Percentiles rank a stretch among this genome's conserved stretches.
Evolutionary conservation across 2,888 invertebrate genomes (phyloP).

Genomic region (Stegana nigrithorax): DNA sequence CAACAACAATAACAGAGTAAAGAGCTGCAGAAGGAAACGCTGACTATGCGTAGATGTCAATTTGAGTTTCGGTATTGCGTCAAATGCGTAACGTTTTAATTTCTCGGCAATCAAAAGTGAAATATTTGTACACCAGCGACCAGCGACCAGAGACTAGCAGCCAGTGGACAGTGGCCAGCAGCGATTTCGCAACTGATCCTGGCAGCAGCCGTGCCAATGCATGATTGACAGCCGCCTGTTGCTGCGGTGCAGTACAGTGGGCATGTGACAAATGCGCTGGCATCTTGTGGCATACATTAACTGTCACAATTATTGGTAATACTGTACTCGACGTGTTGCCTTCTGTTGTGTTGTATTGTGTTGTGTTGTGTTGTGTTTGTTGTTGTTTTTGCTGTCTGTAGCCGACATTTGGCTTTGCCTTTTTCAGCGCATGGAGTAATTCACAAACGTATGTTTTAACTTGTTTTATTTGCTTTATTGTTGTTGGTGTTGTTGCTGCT

Average conservation of each 20-base stretch:
- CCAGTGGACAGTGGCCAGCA: conserved; percentile 18
- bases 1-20: too few relatives aligned
- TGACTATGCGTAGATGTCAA: conserved; percentile 42
- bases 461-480: conserved; percentile 22
- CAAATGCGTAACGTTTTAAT: conserved; percentile 57
- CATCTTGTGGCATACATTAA: conserved; percentile 56
- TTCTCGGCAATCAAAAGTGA: conserved; percentile 53
- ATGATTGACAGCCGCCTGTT: conserved; percentile 3
- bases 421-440: too few relatives aligned
- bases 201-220: conserved; percentile 1
- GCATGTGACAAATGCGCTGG: conserved; percentile 25
- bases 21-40: background rate
- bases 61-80: conserved; percentile 49
- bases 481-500: conserved; percentile 16
- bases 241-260: background rate
- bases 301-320: conserved; percentile 49
- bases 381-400: too few relatives aligned
- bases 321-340: background rate
- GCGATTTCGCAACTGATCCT: conserved; percentile 24
- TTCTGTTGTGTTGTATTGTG: background rate
- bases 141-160: background rate
- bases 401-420: too few relatives aligned
- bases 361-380: background rate
- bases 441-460: background rate
- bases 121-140: too few relatives aligned